Conservation (phyloP, 2,113 vertebrate genomes). For the Empidonax traillii region DNA sequence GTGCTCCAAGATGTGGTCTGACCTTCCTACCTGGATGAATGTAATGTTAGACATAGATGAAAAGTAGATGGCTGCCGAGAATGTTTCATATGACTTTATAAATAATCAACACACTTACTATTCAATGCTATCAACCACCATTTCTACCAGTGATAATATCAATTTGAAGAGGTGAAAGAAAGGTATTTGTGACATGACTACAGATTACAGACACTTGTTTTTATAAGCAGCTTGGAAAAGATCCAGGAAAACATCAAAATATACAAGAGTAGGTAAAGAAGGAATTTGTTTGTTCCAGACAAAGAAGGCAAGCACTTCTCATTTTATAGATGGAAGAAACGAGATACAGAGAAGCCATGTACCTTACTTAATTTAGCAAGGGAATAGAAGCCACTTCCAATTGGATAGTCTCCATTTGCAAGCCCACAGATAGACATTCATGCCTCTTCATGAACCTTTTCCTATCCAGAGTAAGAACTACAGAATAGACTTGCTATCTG, state of each 20-base stretch:
- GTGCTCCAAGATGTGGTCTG: not conserved
- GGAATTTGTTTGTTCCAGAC: not conserved
- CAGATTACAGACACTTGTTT: not conserved
- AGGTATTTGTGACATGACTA: not conserved
- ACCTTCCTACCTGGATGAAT: not conserved
- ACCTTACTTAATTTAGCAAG: not conserved
- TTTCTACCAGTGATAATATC: not conserved
- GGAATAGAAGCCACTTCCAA: not conserved
- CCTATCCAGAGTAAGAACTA: not conserved
- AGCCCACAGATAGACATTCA: not conserved
- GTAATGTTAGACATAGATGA: not conserved
- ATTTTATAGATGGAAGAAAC: not conserved
- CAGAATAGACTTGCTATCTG: not conserved
- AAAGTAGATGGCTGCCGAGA: not conserved
- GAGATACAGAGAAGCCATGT: not conserved
- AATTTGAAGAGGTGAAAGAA: not conserved
- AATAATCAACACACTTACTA: not conserved
- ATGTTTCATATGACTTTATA: not conserved
- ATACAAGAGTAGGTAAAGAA: not conserved
- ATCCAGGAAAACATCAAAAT: not conserved
- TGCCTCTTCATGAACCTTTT: not conserved
- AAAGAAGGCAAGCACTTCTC: not conserved
- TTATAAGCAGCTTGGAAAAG: not conserved
- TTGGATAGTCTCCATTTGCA: fast-evolving
- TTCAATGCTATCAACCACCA: not conserved